These are phyloP conservation scores for Agonopterix subpropinquella DNA, from an alignment of 2,888 invertebrate species.

Conservation along the genomic window DNA sequence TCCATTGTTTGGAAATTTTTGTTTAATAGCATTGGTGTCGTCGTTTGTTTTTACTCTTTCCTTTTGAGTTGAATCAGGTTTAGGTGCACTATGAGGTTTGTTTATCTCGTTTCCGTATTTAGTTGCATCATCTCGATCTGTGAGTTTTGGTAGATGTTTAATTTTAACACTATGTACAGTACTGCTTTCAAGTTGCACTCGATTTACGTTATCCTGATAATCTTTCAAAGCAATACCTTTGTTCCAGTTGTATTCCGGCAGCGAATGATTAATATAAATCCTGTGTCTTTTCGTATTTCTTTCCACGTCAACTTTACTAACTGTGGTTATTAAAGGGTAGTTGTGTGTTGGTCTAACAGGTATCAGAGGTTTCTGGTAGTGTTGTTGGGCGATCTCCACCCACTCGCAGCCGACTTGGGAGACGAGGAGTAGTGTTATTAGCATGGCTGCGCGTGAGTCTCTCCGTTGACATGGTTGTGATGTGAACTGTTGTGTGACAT, in stretches of 20 bases:
- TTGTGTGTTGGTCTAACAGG: slow-evolving; percentile 10
- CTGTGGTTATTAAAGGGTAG: slow-evolving; percentile 7
- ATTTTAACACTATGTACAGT: neutral
- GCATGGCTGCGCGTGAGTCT: slow-evolving; percentile 18
- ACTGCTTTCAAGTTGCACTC: neutral
- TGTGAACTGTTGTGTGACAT: slow-evolving; percentile 39
- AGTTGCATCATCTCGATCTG: too few species aligned
- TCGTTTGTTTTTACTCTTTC: neutral
- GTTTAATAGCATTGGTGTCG: slow-evolving; percentile 20
- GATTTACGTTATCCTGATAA: neutral
- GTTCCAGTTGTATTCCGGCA: slow-evolving; percentile 21
- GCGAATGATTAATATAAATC: slow-evolving; percentile 34
- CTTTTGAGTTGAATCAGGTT: too few species aligned
- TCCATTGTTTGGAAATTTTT: slow-evolving; percentile 33
- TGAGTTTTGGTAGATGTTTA: too few species aligned
- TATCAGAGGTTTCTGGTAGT: slow-evolving; percentile 36
- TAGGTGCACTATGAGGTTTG: too few species aligned
- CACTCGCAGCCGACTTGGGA: slow-evolving; percentile 40
- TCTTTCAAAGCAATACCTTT: slow-evolving; percentile 2
- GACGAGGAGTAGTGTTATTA: slow-evolving; percentile 31
- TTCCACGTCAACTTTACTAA: slow-evolving; percentile 9
- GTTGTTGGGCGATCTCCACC: slow-evolving; percentile 63
- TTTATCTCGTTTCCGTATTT: too few species aligned
- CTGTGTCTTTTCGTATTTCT: slow-evolving; percentile 17
- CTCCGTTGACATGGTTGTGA: slow-evolving; percentile 13